These are phyloP conservation scores for Crypturellus tataupa DNA, from an alignment of 2,797 vertebrate species.

Conservation along the genomic window DNA sequence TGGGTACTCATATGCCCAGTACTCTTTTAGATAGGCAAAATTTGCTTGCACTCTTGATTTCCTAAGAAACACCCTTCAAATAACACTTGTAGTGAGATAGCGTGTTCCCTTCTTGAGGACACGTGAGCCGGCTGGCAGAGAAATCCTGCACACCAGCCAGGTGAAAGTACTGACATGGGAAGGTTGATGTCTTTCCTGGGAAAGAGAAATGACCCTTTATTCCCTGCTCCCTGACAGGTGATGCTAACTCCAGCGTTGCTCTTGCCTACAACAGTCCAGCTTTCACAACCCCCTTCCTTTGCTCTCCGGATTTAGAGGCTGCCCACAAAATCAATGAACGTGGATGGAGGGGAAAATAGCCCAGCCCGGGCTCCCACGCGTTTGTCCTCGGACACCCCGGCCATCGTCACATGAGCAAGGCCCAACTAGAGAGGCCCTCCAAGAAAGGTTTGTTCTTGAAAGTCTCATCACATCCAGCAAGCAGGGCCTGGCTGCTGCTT, in stretches of 20 bases:
- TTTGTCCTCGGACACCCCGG: rapidly evolving
- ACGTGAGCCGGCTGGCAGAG: constrained; percentile 51
- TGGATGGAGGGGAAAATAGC: not conserved
- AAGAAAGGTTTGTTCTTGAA: not conserved
- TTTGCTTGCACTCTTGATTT: not conserved
- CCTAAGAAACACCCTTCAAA: constrained; percentile 48
- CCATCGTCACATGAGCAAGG: no score
- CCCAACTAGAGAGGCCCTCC: not conserved
- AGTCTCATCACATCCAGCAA: not conserved
- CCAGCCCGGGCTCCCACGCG: not conserved
- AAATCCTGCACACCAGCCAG: constrained; percentile 6
- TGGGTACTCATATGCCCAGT: not conserved
- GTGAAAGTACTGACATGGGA: not conserved
- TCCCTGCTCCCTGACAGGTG: constrained; percentile 18
- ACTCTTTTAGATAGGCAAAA: not conserved
- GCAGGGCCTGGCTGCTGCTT: not conserved
- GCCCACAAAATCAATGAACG: not conserved
- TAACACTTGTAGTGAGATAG: constrained; percentile 47
- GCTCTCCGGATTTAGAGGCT: constrained; percentile 7
- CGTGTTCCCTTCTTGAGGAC: constrained; percentile 4
- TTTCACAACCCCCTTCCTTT: not conserved
- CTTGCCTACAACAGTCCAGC: not conserved
- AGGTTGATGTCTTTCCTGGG: constrained; percentile 11
- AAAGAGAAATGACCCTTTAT: constrained; percentile 8
- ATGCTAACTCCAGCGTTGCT: not conserved